Evolutionary conservation across 2,797 vertebrate species (phyloP), one percentile per base, ranked within the genome.

Genomic region (Chaetodon trifasciatus): DNA sequence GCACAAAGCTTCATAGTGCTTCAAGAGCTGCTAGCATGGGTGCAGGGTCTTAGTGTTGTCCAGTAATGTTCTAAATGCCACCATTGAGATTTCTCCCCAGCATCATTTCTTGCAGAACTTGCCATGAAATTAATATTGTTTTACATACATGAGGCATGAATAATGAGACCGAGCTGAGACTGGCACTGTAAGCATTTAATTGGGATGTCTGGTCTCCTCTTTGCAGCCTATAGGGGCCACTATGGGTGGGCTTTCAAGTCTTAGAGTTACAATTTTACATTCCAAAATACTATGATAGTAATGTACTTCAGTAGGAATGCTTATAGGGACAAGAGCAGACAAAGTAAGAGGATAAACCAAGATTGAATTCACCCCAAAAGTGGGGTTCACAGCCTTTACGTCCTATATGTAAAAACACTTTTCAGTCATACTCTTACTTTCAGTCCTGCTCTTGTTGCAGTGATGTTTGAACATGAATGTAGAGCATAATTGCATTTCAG

Each of bases 211-310:
- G 24, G 37, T 70, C 35, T 68, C n/a, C 23, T 8, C 1, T 28
- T 16, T 49, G 44, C 39, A 55, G 39, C 21, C 32, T 70, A 21
- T 9, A 47, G 56, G 39, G 62, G 28, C n/a, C 11, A 66, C 1
- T 12, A 44, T 44, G n/a, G 46, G 9, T 70, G n/a, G 52, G 17
- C 17, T 57, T 58, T 61, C 23, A 75, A 70, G 42, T 56, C 32
- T 47, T 46, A 8, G 37, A 13, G 17, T 49, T 74, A 39, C 6
- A 28, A 23, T 72, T 58, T 65, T 17, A 56, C 56, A 63, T 55
- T 24, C 8, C 19, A 47, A 60, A 63, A 49, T 28, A 49, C 42
- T 46, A 32, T 3, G 4, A 32, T 32, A 32, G 28, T 32, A 32
- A 32, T 49, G 70, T 68, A 57, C 42, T 70, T 74, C 39, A 58